Conservation (phyloP, 2,113 vertebrate species). For the Heterochromis multidens region DNA sequence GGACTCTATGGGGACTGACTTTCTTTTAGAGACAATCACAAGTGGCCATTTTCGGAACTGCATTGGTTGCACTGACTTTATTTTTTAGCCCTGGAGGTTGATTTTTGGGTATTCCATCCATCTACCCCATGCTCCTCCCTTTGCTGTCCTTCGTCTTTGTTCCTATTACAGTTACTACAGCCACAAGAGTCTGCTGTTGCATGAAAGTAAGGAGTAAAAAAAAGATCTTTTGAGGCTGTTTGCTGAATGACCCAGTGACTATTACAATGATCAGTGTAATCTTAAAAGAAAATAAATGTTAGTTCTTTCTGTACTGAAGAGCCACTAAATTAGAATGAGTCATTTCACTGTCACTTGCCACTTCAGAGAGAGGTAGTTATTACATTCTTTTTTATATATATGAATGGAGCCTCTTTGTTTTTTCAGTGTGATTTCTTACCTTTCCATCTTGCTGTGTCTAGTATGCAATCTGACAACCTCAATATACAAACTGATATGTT, state of each 20-base stretch:
- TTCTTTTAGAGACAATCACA: neutral
- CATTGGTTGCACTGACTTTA: neutral
- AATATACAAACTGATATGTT: neutral
- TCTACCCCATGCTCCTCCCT: neutral
- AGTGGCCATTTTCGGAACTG: neutral
- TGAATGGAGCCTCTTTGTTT: neutral
- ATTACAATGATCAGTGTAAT: neutral
- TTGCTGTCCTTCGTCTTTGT: neutral
- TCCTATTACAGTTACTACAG: neutral
- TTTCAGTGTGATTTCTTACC: neutral
- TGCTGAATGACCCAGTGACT: neutral
- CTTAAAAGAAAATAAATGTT: neutral
- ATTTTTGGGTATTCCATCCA: neutral
- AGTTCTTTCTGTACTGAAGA: neutral
- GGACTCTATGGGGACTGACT: neutral
- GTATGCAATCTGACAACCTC: neutral
- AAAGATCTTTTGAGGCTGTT: neutral
- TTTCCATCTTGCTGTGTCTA: neutral
- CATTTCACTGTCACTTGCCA: neutral
- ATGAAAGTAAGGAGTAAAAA: neutral
- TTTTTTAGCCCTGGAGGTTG: neutral
- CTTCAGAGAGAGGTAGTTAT: neutral
- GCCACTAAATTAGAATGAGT: neutral
- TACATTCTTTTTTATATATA: neutral
- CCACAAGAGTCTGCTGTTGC: neutral